A percentile compares a stretch with the other conserved stretches of the same genome.
These are phyloP conservation scores for Lates japonicus DNA, from an alignment of 2,797 vertebrate genomes.

Conservation along the genomic window DNA sequence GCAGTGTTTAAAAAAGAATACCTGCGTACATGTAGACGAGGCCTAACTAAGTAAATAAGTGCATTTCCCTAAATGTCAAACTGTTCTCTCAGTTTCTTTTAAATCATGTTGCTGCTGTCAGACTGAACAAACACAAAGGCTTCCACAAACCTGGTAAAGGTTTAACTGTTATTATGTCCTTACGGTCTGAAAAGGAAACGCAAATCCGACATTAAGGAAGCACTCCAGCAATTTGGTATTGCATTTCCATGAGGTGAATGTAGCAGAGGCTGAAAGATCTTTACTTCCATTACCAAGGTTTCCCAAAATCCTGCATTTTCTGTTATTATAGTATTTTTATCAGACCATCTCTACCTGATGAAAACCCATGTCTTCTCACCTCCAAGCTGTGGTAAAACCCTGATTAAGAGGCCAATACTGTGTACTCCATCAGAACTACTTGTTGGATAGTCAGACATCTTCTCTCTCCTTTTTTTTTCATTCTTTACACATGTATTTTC, in stretches of 20 bases:
- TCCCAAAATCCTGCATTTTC: neutral
- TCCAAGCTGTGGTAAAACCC: too few relatives aligned
- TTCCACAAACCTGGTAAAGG: neutral
- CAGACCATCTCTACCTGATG: neutral
- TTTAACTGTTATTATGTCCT: neutral
- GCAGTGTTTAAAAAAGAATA: too few relatives aligned
- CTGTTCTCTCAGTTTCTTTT: slow-evolving; percentile 8
- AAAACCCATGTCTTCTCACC: too few relatives aligned
- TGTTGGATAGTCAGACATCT: too few relatives aligned
- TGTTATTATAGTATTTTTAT: neutral
- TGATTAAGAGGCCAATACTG: too few relatives aligned
- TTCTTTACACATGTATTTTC: neutral
- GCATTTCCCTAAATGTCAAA: neutral
- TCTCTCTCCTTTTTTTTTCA: neutral
- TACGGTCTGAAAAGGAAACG: neutral
- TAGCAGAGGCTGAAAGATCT: neutral
- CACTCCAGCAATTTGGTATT: slow-evolving; percentile 2
- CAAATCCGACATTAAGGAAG: slow-evolving; percentile 21
- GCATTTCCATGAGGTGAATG: neutral
- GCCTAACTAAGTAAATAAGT: neutral
- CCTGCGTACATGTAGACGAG: too few relatives aligned
- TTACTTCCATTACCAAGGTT: neutral
- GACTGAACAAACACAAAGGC: neutral
- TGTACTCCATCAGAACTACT: too few relatives aligned
- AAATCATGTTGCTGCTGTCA: slow-evolving; percentile 12